Evolutionary conservation across 2,113 vertebrate species (phyloP).

Genomic region (Misgurnus anguillicaudatus): DNA sequence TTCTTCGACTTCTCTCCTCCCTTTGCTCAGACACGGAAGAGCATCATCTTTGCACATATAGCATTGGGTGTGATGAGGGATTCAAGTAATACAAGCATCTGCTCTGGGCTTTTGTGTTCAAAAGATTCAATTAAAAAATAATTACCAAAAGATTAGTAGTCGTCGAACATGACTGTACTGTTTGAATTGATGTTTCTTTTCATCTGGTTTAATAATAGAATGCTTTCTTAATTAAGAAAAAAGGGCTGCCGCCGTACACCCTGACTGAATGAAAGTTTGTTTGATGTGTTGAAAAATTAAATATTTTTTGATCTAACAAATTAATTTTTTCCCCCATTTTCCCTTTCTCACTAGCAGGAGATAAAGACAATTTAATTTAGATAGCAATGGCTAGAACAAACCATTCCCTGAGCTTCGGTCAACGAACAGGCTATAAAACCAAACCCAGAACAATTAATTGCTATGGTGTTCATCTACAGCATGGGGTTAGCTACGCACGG

Average conservation of each 20-base stretch:
- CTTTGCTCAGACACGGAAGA: constrained; percentile 55
- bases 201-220: constrained; percentile 84
- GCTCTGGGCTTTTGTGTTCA: constrained; percentile 82
- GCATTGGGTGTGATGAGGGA: constrained; percentile 64
- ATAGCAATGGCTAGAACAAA: constrained; percentile 73
- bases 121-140: constrained; percentile 90
- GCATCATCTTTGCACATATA: constrained; percentile 69
- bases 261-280: constrained; percentile 81
- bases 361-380: constrained; percentile 86
- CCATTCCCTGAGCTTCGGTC: constrained; percentile 63
- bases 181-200: constrained; percentile 86
- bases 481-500: constrained; percentile 36
- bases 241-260: constrained; percentile 69
- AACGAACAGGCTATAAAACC: constrained; percentile 61
- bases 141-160: constrained; percentile 86
- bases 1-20: constrained; percentile 41
- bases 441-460: constrained; percentile 65
- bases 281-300: constrained; percentile 82
- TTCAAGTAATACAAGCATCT: constrained; percentile 76
- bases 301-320: constrained; percentile 84
- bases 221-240: constrained; percentile 83
- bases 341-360: constrained; percentile 65
- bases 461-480: constrained; percentile 57
- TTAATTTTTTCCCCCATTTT: constrained; percentile 72
- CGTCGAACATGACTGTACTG: constrained; percentile 80